These are phyloP conservation scores for Zonotrichia albicollis DNA, from an alignment of 2,797 vertebrate species.

Conservation along the genomic window DNA sequence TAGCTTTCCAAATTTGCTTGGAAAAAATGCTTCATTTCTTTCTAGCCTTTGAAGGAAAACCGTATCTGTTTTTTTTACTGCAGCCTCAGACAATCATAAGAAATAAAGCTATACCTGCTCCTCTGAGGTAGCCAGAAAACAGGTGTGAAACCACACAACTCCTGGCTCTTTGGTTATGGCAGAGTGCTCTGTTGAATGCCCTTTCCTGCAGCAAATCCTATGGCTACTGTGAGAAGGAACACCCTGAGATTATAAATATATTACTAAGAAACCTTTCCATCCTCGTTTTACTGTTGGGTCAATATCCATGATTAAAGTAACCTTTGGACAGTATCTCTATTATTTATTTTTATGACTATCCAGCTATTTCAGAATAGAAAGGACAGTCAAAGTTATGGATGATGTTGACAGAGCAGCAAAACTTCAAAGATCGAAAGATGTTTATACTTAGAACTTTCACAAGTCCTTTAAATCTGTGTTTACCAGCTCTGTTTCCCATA, in stretches of 20 bases:
- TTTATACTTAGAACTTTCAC: background rate
- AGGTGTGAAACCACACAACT: background rate
- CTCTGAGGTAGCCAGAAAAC: background rate
- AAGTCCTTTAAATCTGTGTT: background rate
- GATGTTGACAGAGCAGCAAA: background rate
- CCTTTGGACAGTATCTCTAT: background rate
- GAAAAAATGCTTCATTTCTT: background rate
- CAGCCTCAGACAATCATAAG: background rate
- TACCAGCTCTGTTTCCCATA: rapidly evolving
- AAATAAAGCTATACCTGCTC: background rate
- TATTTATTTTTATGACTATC: background rate
- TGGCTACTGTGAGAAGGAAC: background rate
- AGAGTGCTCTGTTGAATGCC: background rate
- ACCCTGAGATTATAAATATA: background rate
- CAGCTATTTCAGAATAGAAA: background rate
- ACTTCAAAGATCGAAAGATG: background rate
- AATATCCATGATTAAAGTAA: background rate
- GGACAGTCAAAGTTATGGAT: background rate
- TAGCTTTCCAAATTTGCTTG: background rate
- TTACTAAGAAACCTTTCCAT: background rate
- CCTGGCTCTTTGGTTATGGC: background rate
- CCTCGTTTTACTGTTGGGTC: background rate
- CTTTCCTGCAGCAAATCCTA: background rate
- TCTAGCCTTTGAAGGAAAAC: background rate
- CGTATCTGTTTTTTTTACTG: background rate